Conservation (phyloP, 2,888 invertebrate species). For the Drosophila multiciliata region DNA sequence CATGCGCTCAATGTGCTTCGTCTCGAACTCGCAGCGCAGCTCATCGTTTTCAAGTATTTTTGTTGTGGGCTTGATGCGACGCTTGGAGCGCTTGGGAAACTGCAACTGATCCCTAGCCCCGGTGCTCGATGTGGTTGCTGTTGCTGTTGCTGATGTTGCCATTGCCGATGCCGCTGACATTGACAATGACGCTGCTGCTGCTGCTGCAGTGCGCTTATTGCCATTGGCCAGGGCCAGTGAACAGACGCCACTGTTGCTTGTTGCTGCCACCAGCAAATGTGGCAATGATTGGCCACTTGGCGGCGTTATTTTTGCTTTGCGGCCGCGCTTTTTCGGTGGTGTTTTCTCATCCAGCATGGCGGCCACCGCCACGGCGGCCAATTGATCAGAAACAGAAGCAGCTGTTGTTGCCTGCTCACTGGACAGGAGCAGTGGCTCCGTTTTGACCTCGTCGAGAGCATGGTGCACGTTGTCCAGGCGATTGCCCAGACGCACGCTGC, state of each 20-base stretch:
- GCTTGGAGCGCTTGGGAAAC: slow-evolving; percentile 85
- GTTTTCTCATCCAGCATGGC: slow-evolving; percentile 74
- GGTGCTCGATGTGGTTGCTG: slow-evolving; percentile 16
- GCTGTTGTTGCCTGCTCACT: slow-evolving; percentile 23
- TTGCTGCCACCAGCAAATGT: background rate
- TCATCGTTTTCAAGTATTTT: slow-evolving; percentile 89
- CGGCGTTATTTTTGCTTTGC: slow-evolving; percentile 78
- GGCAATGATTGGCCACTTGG: slow-evolving; percentile 4
- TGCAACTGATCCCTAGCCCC: slow-evolving; percentile 29
- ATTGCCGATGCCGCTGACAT: background rate
- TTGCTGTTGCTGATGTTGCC: background rate
- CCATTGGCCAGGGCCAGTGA: slow-evolving; percentile 45
- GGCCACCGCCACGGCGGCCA: background rate
- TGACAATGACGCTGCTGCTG: slow-evolving; percentile 1
- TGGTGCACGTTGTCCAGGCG: slow-evolving; percentile 69
- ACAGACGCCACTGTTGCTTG: slow-evolving; percentile 14
- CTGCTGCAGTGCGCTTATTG: slow-evolving; percentile 45
- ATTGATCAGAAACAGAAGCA: background rate
- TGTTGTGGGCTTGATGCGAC: slow-evolving; percentile 89
- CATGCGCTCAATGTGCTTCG: slow-evolving; percentile 87
- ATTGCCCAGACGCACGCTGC: slow-evolving; percentile 83
- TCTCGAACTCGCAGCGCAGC: slow-evolving; percentile 87
- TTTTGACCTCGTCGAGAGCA: slow-evolving; percentile 60
- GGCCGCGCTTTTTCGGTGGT: slow-evolving; percentile 84
- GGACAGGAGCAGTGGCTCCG: slow-evolving; percentile 45